phyloP scores from a whole-genome alignment of 2,888 invertebrate genomes.

The Buathra laborator region DNA sequence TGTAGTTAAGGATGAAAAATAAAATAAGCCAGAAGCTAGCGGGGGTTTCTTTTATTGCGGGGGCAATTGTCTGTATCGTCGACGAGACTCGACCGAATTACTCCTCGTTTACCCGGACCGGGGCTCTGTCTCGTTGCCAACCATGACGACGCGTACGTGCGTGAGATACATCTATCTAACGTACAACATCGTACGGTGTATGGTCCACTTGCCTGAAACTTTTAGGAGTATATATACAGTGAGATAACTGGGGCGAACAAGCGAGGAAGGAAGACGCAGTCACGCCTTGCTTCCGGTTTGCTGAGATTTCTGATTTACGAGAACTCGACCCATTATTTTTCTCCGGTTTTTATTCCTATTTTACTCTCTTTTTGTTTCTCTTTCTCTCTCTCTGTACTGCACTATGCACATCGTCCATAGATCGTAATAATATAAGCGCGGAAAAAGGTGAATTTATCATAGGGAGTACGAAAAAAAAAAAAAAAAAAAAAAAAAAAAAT shows the following conservation, averaged over 20 bases:
- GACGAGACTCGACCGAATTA: conserved; percentile 10
- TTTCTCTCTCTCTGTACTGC: not conserved
- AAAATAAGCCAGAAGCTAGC: not conserved
- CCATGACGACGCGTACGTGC: conserved; percentile 1
- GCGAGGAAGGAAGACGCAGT: not conserved
- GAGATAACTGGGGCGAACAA: conserved; percentile 9
- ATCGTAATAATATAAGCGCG: not conserved
- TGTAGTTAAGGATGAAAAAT: not conserved
- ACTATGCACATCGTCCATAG: not conserved
- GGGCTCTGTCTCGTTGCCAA: not conserved
- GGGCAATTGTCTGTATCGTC: not conserved
- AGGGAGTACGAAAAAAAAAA: not conserved
- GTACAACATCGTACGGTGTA: not conserved
- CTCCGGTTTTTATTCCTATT: not conserved
- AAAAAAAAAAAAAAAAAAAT: conserved; percentile 31
- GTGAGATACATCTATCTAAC: not conserved
- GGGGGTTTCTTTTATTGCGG: not conserved
- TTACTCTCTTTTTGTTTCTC: not conserved
- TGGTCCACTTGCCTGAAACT: conserved; percentile 42
- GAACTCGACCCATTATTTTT: conserved; percentile 5
- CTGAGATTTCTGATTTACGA: conserved; percentile 43
- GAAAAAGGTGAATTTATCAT: conserved; percentile 1
- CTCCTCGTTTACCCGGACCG: conserved; percentile 1
- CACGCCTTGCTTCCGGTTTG: not conserved
- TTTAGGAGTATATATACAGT: conserved; percentile 24